Percentiles rank a stretch among this genome's conserved stretches.
phyloP scores from a whole-genome alignment of 2,888 invertebrate genomes.

The Pachliopta kotzebuea region DNA sequence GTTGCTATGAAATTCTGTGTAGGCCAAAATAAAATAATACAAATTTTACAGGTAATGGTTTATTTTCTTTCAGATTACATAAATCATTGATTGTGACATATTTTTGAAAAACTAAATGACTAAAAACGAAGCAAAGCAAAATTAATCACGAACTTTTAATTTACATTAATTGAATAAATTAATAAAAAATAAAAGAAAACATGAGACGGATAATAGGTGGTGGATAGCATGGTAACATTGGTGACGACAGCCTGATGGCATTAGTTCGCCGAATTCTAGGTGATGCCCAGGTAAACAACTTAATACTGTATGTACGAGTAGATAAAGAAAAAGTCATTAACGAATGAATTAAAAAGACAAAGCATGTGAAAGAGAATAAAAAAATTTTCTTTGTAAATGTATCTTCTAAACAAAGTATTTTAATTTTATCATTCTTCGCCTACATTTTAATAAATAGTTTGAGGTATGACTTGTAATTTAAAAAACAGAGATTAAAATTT shows the following conservation, averaged over 20 bases:
- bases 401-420: no score
- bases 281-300: conserved; percentile 87
- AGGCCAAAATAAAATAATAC: no score
- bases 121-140: not conserved
- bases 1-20: no score
- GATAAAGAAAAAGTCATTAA: no score
- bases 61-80: conserved; percentile 55
- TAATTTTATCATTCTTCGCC: no score
- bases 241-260: conserved; percentile 88
- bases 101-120: not conserved
- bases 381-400: no score
- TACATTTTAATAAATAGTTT: no score
- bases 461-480: no score
- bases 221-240: conserved; percentile 78
- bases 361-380: no score
- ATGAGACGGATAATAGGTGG: conserved; percentile 60
- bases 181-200: conserved; percentile 35
- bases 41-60: not conserved
- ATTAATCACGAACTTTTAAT: no score
- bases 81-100: not conserved
- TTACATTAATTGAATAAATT: not conserved
- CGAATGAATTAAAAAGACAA: no score
- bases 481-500: no score
- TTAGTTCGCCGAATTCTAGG: conserved; percentile 92
- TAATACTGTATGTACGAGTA: not conserved